Conservation (phyloP, 1,140 invertebrate genomes). For the Radopholus similis region DNA sequence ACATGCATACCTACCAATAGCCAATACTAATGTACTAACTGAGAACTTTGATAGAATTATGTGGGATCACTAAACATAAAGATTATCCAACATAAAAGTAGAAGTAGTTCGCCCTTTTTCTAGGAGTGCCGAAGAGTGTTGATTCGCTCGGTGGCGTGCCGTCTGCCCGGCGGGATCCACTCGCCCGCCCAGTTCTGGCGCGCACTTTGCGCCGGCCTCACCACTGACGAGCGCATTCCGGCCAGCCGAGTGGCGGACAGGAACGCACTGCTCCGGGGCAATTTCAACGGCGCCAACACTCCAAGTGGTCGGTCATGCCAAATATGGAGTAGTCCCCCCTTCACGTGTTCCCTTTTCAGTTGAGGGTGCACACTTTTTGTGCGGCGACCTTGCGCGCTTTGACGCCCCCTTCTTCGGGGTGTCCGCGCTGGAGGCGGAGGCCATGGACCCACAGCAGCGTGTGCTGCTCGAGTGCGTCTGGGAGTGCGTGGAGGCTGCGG, state of each 20-base stretch:
- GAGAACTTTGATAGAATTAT: conserved; percentile 11
- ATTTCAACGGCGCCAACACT: conserved; percentile 3
- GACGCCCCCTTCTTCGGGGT: conserved; percentile 66
- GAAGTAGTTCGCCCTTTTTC: neutral
- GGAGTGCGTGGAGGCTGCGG: conserved; percentile 58
- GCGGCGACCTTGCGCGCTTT: conserved; percentile 71
- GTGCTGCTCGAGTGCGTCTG: conserved; percentile 64
- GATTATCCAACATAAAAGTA: neutral
- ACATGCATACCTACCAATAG: too few relatives aligned
- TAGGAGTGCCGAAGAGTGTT: too few relatives aligned
- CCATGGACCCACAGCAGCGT: conserved; percentile 65
- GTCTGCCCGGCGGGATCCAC: conserved; percentile 25
- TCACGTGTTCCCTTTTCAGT: neutral
- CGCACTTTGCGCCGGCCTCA: conserved; percentile 5
- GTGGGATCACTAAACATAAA: too few relatives aligned
- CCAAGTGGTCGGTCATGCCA: neutral
- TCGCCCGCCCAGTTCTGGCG: conserved; percentile 35
- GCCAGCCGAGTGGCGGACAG: conserved; percentile 21
- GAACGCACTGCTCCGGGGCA: conserved; percentile 24
- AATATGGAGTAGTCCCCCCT: neutral
- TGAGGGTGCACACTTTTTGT: conserved; percentile 37
- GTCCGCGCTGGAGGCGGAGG: conserved; percentile 62
- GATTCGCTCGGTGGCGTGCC: conserved; percentile 33
- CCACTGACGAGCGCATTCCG: conserved; percentile 31
- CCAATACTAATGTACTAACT: too few relatives aligned